These are phyloP conservation scores for Leptopterna dolabrata DNA, from an alignment of 2,888 invertebrate species.

Conservation along the genomic window DNA sequence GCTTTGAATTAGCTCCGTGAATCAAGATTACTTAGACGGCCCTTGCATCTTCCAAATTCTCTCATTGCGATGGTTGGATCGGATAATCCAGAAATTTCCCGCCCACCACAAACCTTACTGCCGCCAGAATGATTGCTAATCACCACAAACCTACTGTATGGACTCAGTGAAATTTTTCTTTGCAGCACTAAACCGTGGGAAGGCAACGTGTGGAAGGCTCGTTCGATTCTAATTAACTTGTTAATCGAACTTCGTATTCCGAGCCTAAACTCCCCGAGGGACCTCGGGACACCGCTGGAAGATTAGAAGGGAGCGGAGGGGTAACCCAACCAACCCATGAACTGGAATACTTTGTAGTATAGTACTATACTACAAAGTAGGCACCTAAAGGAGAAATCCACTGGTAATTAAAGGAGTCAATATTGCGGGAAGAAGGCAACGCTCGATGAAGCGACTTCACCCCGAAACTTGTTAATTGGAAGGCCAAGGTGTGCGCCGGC, in stretches of 20 bases:
- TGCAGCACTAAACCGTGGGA: background rate
- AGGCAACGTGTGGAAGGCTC: background rate
- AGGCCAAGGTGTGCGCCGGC: background rate
- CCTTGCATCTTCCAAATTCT: no score
- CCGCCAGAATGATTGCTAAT: no score
- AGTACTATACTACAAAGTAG: background rate
- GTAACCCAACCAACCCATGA: background rate
- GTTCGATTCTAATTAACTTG: slow-evolving; percentile 8
- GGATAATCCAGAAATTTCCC: no score
- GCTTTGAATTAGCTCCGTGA: no score
- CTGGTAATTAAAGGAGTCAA: slow-evolving; percentile 47
- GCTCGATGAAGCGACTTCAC: background rate
- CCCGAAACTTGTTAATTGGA: slow-evolving; percentile 22
- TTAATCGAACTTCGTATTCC: background rate
- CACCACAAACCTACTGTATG: no score
- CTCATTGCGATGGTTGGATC: no score
- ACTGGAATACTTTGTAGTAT: slow-evolving; percentile 12
- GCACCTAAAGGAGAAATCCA: background rate
- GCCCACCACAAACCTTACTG: no score
- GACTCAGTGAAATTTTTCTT: background rate
- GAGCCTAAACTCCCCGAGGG: background rate
- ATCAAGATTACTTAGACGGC: no score
- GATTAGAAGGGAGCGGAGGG: background rate
- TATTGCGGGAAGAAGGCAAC: slow-evolving; percentile 22
- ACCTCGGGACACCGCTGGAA: background rate